A percentile compares a stretch with the other conserved stretches of the same genome.
Evolutionary conservation across 2,888 invertebrate genomes (phyloP).

Genomic region (Idaea dimidiata): DNA sequence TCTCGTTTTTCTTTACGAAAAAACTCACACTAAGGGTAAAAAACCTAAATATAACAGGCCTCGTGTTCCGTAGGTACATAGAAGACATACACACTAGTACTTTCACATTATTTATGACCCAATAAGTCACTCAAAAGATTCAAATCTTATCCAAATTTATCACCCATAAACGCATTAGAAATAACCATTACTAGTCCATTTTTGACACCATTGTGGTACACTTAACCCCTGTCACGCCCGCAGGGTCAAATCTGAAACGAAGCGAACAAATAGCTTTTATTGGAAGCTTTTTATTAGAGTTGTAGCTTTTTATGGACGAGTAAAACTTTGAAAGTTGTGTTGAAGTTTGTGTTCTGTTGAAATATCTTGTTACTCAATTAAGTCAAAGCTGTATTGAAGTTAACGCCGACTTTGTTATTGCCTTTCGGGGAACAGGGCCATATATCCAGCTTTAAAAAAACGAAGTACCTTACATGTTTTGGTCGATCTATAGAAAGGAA

Average conservation of each 20-base stretch:
- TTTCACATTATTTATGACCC: no score
- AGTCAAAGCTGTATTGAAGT: neutral
- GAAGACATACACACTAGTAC: no score
- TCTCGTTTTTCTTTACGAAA: no score
- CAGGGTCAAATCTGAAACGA: constrained; percentile 28
- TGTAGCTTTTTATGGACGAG: constrained; percentile 9
- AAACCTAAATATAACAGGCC: no score
- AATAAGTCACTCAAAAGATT: neutral
- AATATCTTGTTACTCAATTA: neutral
- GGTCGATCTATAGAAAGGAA: no score
- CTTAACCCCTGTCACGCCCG: constrained; percentile 30
- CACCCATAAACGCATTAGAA: constrained; percentile 4
- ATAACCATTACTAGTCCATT: constrained; percentile 7
- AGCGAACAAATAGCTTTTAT: constrained; percentile 19
- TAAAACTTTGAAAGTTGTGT: constrained; percentile 1
- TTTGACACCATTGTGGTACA: constrained; percentile 17
- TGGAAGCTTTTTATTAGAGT: neutral
- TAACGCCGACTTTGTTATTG: neutral
- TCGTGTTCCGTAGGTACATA: no score
- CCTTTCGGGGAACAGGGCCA: no score
- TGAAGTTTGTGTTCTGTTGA: neutral
- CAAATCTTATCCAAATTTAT: neutral
- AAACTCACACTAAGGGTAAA: no score
- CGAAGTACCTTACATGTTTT: no score
- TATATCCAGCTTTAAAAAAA: no score